Conservation (phyloP, 2,113 vertebrate species). For the Syngnathus scovelli region DNA sequence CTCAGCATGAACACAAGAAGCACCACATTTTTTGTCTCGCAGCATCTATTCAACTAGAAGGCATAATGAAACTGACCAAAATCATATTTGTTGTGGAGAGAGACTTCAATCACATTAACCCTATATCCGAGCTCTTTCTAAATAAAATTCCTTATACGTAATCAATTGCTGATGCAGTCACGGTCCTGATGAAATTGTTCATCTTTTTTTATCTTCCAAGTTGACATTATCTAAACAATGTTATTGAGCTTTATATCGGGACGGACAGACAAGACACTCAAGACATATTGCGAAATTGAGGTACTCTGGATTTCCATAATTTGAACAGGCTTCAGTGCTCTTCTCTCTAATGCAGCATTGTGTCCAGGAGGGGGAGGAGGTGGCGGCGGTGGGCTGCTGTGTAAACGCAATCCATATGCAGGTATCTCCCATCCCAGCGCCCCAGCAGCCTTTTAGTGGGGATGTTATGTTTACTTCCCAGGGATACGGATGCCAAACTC, state of each 20-base stretch:
- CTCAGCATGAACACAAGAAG: background rate
- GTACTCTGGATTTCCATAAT: slow-evolving; percentile 74
- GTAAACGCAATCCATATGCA: slow-evolving; percentile 66
- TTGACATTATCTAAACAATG: slow-evolving; percentile 63
- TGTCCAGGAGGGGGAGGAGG: slow-evolving; percentile 39
- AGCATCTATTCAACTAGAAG: background rate
- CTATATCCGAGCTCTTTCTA: background rate
- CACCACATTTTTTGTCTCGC: background rate
- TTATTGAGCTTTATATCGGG: slow-evolving; percentile 53
- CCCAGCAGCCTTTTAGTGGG: slow-evolving; percentile 67
- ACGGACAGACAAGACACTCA: slow-evolving; percentile 54
- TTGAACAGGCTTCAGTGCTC: slow-evolving; percentile 56
- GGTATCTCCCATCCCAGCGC: slow-evolving; percentile 62
- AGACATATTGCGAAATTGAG: slow-evolving; percentile 72
- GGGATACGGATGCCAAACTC: slow-evolving; percentile 59
- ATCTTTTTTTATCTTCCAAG: background rate
- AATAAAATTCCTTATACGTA: background rate
- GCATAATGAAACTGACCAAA: background rate
- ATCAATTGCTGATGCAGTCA: background rate
- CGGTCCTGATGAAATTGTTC: background rate
- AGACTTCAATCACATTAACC: background rate
- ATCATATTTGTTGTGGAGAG: background rate
- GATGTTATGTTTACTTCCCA: slow-evolving; percentile 61
- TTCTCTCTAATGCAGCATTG: slow-evolving; percentile 58
- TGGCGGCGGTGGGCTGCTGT: slow-evolving; percentile 23